Percentiles rank a stretch among this genome's conserved stretches.
These are phyloP conservation scores for Pseudoatta argentina DNA, from an alignment of 1,140 invertebrate species.

Conservation along the genomic window DNA sequence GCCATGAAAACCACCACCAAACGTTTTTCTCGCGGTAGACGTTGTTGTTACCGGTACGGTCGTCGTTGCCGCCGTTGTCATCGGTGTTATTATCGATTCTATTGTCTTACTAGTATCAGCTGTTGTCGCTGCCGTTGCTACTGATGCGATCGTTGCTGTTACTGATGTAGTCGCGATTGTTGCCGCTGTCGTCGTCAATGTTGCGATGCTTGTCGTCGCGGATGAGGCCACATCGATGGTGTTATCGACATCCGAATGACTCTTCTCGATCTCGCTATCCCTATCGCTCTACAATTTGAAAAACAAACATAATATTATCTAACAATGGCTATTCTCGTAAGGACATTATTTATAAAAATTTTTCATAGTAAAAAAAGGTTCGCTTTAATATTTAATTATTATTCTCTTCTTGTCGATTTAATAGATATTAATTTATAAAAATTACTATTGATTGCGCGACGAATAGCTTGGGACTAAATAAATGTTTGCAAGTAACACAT, in stretches of 20 bases:
- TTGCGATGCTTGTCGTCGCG: background rate
- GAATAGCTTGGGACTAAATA: background rate
- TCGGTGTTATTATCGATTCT: constrained; percentile 40
- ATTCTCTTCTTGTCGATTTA: background rate
- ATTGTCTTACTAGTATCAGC: constrained; percentile 34
- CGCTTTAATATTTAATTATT: background rate
- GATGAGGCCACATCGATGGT: constrained; percentile 73
- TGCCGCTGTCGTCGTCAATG: constrained; percentile 53
- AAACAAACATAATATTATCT: background rate
- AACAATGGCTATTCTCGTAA: background rate
- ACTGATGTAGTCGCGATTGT: constrained; percentile 67
- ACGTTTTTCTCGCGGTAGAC: constrained; percentile 70
- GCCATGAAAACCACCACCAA: constrained; percentile 72
- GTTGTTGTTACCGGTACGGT: constrained; percentile 6
- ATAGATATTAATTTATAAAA: background rate
- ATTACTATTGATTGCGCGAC: constrained; percentile 3
- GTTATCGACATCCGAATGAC: constrained; percentile 88
- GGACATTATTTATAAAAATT: background rate
- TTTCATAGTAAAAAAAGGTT: background rate
- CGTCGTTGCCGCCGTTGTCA: constrained; percentile 37
- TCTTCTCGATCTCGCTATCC: constrained; percentile 89
- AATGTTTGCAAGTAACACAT: background rate
- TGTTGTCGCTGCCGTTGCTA: constrained; percentile 8
- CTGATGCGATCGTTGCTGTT: constrained; percentile 46
- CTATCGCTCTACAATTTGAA: constrained; percentile 88